Conservation (phyloP, 2,797 vertebrate genomes). For the Pipistrellus kuhlii region DNA sequence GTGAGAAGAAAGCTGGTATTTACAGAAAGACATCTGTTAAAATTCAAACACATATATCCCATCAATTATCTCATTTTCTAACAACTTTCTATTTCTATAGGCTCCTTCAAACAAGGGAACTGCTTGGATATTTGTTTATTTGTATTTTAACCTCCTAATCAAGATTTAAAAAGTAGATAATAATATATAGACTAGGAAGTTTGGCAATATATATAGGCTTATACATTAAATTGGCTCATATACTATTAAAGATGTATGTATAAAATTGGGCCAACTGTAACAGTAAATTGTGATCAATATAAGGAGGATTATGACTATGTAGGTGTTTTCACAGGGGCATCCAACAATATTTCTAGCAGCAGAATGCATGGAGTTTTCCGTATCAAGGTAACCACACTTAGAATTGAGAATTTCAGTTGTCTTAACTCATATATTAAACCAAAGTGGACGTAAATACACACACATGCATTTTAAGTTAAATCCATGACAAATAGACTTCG, state of each 20-base stretch:
- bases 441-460: conserved; percentile 20
- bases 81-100: conserved; percentile 4
- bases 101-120: conserved; percentile 27
- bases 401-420: conserved; percentile 45
- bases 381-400: not conserved
- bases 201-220: not conserved
- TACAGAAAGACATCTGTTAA: conserved; percentile 25
- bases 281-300: not conserved
- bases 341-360: not conserved
- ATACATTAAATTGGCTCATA: conserved; percentile 10
- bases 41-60: conserved; percentile 30
- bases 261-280: conserved; percentile 3
- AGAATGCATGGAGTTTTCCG: not conserved
- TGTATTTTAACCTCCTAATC: conserved; percentile 46
- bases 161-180: conserved; percentile 58
- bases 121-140: conserved; percentile 17
- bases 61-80: conserved; percentile 62
- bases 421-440: conserved; percentile 32
- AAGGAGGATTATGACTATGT: conserved; percentile 6
- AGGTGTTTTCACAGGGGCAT: conserved; percentile 19
- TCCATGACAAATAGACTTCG: not conserved
- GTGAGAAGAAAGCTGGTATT: not conserved
- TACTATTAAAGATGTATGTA: conserved; percentile 37
- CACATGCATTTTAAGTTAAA: not conserved
- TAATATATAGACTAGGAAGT: conserved; percentile 38